phyloP scores from a whole-genome alignment of 1,140 invertebrate genomes.

The Lepeophtheirus salmonis region DNA sequence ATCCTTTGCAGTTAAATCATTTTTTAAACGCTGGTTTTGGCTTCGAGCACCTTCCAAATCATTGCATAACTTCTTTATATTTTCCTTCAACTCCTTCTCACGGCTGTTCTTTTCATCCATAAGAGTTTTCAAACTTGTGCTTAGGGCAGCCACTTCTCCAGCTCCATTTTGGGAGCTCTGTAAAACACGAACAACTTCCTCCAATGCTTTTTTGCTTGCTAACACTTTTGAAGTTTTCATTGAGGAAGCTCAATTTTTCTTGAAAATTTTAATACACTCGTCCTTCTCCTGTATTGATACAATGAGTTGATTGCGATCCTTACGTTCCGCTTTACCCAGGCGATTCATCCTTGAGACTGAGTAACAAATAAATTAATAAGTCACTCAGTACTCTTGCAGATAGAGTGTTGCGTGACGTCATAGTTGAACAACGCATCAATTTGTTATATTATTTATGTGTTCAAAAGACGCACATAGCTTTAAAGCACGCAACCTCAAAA shows the following conservation, averaged over 20 bases:
- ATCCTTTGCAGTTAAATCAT: neutral
- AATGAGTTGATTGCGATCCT: too few relatives aligned
- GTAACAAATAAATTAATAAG: too few relatives aligned
- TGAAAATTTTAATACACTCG: neutral
- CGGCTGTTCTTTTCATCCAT: neutral
- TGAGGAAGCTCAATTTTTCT: neutral
- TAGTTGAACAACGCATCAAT: too few relatives aligned
- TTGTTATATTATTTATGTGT: too few relatives aligned
- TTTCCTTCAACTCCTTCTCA: neutral
- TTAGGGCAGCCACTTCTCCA: neutral
- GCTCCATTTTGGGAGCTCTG: neutral
- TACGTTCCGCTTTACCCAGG: too few relatives aligned
- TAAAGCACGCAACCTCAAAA: too few relatives aligned
- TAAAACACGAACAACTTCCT: neutral
- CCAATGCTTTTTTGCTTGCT: neutral
- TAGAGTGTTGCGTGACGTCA: too few relatives aligned
- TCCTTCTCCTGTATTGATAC: neutral
- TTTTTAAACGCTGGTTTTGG: neutral
- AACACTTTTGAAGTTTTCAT: neutral
- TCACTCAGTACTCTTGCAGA: too few relatives aligned
- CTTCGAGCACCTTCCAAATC: neutral
- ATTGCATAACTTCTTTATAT: neutral
- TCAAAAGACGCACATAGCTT: too few relatives aligned
- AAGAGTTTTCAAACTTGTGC: neutral
- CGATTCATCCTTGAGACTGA: too few relatives aligned